Percentiles rank a stretch among this genome's conserved stretches.
Conservation (phyloP, 1,140 invertebrate species). For the Drosophila takahashii region DNA sequence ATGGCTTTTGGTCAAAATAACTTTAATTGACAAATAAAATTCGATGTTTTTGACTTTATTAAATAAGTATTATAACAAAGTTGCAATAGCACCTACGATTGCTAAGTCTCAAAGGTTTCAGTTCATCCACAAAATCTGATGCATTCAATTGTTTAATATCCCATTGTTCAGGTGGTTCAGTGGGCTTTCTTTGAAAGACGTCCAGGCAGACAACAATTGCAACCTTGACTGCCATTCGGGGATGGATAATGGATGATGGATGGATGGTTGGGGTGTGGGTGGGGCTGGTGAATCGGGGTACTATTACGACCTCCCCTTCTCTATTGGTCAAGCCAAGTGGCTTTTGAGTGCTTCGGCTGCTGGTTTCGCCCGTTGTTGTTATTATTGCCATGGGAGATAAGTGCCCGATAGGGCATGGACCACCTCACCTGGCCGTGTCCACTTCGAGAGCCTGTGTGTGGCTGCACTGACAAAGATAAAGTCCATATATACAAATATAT, state of each 20-base stretch:
- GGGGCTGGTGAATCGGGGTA: conserved; percentile 11
- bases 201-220: conserved; percentile 61
- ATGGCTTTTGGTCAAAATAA: too few species aligned
- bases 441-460: not conserved
- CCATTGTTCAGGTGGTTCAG: conserved; percentile 10
- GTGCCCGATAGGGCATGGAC: conserved; percentile 45
- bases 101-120: not conserved
- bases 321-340: conserved; percentile 61
- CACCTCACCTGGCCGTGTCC: not conserved
- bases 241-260: conserved; percentile 30
- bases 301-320: conserved; percentile 1
- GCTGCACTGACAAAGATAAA: conserved; percentile 12
- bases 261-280: conserved; percentile 20
- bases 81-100: too few species aligned
- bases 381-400: conserved; percentile 57
- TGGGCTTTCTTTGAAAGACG: conserved; percentile 16
- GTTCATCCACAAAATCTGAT: not conserved
- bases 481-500: too few species aligned
- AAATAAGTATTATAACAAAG: too few species aligned
- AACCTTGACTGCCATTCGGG: conserved; percentile 70
- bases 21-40: too few species aligned
- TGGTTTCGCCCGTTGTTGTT: conserved; percentile 44
- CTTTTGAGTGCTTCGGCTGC: conserved; percentile 58
- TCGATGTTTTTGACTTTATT: too few species aligned
- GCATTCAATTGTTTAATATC: conserved; percentile 4